Conservation (phyloP, 1,140 invertebrate genomes). For the Condylostylus longicornis region DNA sequence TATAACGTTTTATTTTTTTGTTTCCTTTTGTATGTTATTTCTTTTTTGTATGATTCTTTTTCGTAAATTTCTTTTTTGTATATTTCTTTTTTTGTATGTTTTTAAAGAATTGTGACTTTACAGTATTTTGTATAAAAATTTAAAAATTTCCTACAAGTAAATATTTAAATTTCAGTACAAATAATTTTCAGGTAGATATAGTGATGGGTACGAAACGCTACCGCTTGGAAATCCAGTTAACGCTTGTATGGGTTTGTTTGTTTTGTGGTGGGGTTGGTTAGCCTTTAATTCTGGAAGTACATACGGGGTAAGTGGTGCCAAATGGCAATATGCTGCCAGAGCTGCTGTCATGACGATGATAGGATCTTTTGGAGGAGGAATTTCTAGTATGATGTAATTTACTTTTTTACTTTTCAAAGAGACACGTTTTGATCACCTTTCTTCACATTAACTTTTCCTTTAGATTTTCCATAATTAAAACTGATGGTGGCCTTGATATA, state of each 20-base stretch:
- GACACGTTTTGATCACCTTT: not conserved
- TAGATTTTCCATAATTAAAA: constrained; percentile 47
- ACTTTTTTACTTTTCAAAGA: not conserved
- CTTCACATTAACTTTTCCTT: not conserved
- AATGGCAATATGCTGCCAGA: constrained; percentile 65
- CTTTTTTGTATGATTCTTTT: too few relatives aligned
- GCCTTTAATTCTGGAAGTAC: constrained; percentile 88
- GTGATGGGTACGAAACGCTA: constrained; percentile 53
- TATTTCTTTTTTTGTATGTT: too few relatives aligned
- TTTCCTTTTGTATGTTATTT: too few relatives aligned
- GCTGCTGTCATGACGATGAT: constrained; percentile 82
- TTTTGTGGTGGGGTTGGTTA: constrained; percentile 88
- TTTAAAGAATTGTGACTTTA: too few relatives aligned
- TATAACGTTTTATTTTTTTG: too few relatives aligned
- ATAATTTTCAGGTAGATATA: too few relatives aligned
- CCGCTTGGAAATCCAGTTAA: constrained; percentile 80
- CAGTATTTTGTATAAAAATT: too few relatives aligned
- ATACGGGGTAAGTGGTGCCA: constrained; percentile 51
- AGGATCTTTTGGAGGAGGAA: constrained; percentile 74
- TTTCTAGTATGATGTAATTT: constrained; percentile 47
- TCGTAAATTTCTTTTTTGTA: too few relatives aligned
- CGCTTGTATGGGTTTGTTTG: constrained; percentile 80
- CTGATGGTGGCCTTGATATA: constrained; percentile 61
- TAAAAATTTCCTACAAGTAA: too few relatives aligned
- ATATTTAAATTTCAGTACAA: too few relatives aligned